A percentile compares a stretch with the other conserved stretches of the same genome.
Evolutionary conservation across 2,888 invertebrate species (phyloP).

Genomic region (Galerucella pusilla): DNA sequence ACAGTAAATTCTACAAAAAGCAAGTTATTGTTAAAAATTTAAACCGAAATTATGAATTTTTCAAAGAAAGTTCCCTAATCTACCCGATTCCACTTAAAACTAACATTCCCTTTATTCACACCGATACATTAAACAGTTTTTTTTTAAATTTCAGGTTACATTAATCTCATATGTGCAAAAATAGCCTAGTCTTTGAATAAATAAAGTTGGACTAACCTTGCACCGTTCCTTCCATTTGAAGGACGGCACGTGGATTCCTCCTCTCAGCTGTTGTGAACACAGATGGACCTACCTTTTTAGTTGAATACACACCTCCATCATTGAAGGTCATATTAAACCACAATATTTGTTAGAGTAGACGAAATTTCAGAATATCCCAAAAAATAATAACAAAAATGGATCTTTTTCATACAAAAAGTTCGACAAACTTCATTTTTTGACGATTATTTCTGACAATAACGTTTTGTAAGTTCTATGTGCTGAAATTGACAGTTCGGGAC

Average conservation of each 20-base stretch:
- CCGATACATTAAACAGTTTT: no score
- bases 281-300: constrained; percentile 65
- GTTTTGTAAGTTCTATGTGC: no score
- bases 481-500: no score
- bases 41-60: no score
- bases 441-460: no score
- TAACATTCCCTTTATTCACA: no score
- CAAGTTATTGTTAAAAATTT: no score
- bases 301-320: constrained; percentile 11
- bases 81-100: neutral
- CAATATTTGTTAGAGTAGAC: constrained; percentile 19
- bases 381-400: neutral
- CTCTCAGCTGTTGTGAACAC: constrained; percentile 67
- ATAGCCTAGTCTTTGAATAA: constrained; percentile 40
- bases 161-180: constrained; percentile 10
- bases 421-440: no score
- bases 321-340: constrained; percentile 3
- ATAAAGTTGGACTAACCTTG: constrained; percentile 74
- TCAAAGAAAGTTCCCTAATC: no score
- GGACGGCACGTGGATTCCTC: constrained; percentile 77
- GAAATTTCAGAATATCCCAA: neutral
- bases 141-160: neutral
- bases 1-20: no score
- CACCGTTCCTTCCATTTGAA: constrained; percentile 84
- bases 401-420: neutral